phyloP scores from a whole-genome alignment of 1,140 invertebrate species.

The Aphidius ervi region DNA sequence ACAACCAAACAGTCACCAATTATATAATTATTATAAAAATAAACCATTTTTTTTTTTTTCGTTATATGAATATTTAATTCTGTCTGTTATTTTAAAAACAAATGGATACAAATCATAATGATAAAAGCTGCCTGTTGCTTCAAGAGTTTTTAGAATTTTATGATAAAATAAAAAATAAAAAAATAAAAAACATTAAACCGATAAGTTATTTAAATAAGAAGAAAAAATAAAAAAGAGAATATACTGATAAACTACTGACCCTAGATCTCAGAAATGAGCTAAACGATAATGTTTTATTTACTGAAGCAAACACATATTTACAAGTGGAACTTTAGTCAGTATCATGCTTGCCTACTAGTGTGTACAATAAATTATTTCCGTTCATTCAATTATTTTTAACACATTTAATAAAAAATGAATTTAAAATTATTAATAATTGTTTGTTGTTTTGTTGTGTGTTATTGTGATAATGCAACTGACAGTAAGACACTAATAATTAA shows the following conservation, averaged over 20 bases:
- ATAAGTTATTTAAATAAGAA: slow-evolving; percentile 1
- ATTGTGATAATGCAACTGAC: slow-evolving; percentile 13
- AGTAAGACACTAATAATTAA: slow-evolving; percentile 8
- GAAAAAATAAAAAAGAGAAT: slow-evolving; percentile 6
- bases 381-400: slow-evolving; percentile 11
- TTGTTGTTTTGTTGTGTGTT: slow-evolving; percentile 14
- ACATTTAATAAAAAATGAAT: slow-evolving; percentile 18
- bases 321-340: slow-evolving; percentile 18
- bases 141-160: not conserved
- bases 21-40: too few species aligned
- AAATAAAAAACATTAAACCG: not conserved
- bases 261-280: slow-evolving; percentile 33
- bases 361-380: slow-evolving; percentile 18
- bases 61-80: too few species aligned
- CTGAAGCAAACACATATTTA: slow-evolving; percentile 27
- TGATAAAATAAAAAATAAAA: not conserved
- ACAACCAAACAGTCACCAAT: too few species aligned
- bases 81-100: too few species aligned
- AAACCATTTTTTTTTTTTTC: too few species aligned
- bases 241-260: slow-evolving; percentile 36
- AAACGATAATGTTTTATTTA: slow-evolving; percentile 30
- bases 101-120: too few species aligned
- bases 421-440: slow-evolving; percentile 20
- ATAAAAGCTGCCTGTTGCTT: too few species aligned
- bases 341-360: slow-evolving; percentile 13